Evolutionary conservation across 2,888 invertebrate genomes (phyloP), one percentile per base, ranked within the genome.

Genomic region (Euproctis similis): DNA sequence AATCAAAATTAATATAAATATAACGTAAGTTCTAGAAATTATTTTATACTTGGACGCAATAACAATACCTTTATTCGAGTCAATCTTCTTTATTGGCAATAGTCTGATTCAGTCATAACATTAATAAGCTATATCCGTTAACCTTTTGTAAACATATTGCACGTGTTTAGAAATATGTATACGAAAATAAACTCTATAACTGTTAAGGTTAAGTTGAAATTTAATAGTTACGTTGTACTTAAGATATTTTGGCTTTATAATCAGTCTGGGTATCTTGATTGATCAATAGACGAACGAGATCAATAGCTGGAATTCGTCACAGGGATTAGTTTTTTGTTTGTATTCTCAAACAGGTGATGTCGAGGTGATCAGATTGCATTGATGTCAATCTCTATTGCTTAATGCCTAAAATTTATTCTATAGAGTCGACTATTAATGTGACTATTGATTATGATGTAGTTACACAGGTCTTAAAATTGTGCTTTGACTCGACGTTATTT

Each of bases 91-190:
- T 66, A 77, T 75, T 76, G 75, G 56, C 73, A 68, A 77, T 77
- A 71, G 66, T 56, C 61, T 51, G 69, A 68, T 68, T 60, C 72
- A 68, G 61, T 60, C 65, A 59, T 67, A 64, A 66, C 70, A 77
- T 77, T 77, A 77, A 77, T 77, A 76, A 76, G 68, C 62, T 53
- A 80, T 81, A 81, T 81, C 80, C 80, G 71, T 48, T 73, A 66
- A 66, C 71, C 68, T 75, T 74, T 69, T 21, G 54, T 63, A 62
- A 59, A 65, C 65, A 57, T 54, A 66, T 60, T 70, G 64, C 69
- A 74, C 72, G 74, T 76, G 76, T 71, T 48, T 24, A 34, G 25
- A 14, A 17, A 23, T 13, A 10, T 8, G 9, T 39, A 41, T 1
- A 19, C 28, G 4, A 64, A 49, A 44, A 16, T 38, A 8, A 29